Base-by-base conservation (phyloP, 1,140 invertebrate species). In the Apis mellifera region DNA sequence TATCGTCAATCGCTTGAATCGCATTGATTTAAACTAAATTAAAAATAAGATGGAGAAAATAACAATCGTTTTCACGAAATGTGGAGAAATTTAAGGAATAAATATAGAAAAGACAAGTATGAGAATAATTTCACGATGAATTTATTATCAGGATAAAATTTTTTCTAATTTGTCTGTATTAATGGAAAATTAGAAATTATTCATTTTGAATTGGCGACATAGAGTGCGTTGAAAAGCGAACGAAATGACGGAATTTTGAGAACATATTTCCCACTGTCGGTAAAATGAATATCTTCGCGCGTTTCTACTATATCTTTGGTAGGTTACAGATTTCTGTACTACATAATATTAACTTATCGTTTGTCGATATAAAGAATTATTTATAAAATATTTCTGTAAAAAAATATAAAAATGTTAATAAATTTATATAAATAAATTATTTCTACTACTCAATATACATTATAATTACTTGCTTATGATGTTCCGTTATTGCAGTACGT, bases 391-490 rank as follows among this genome's bases (percentile, higher is more conserved):
- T 32, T 60, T 8, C 1, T 15, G 0, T 19, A 2, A 12, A 50
- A 26, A 26, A 26, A 26, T 26, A 26, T 26, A 26, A 26, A 52
- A n/a, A 13, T 0, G 0, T 1, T 5, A 13, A 5, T 9, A 8
- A 54, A 52, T 8, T 9, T 26, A 3, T 32, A 54, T 5, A n/a
- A 42, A 2, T 11, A 9, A 15, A 21, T 15, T 42, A 9, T 26
- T 9, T 5, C 15, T 32, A 3, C 1, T 13, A 13, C 5, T 50
- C 9, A 8, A 48, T 59, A 26, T 60, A 21, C 11, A 50, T 17
- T 70, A 60, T 59, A 70, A 78, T 78, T 59, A 69, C 54, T n/a
- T 50, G n/a, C 26, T 17, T n/a, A 23, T 78, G 65, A 78, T 42
- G 65, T 78, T 54, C 21, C 11, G 19, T 78, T 55, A 11, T 19